Conservation (phyloP, 2,888 invertebrate species). For the Bellardia pandia region DNA sequence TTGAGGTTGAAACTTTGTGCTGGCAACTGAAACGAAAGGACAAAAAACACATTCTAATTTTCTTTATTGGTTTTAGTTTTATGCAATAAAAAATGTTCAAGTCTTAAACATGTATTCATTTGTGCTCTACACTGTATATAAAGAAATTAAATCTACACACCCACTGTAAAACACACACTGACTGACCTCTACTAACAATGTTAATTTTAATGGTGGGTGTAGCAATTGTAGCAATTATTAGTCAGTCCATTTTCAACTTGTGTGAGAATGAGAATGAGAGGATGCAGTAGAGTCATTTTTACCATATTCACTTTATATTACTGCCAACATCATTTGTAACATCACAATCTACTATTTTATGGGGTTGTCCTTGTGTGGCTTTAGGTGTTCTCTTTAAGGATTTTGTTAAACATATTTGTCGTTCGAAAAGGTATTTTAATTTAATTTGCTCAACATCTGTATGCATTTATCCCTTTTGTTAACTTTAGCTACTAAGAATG, state of each 20-base stretch:
- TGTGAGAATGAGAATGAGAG: neutral
- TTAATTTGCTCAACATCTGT: slow-evolving; percentile 51
- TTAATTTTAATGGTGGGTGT: slow-evolving; percentile 55
- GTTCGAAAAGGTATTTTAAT: slow-evolving; percentile 57
- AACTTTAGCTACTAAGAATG: neutral
- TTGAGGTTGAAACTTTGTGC: too few species aligned
- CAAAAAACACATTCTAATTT: too few species aligned
- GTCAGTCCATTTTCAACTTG: slow-evolving; percentile 13
- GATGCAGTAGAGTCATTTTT: slow-evolving; percentile 11
- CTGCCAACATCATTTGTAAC: neutral
- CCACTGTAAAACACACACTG: neutral
- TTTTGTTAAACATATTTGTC: slow-evolving; percentile 20
- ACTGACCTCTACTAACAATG: slow-evolving; percentile 4
- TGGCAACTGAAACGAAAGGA: too few species aligned
- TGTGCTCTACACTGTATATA: neutral
- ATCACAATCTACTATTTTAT: neutral
- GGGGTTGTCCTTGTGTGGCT: neutral
- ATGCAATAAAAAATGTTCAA: too few species aligned
- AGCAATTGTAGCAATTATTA: slow-evolving; percentile 63
- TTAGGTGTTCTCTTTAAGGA: neutral
- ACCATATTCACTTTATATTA: neutral
- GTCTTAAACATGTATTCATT: too few species aligned
- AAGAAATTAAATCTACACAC: slow-evolving; percentile 3
- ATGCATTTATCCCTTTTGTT: slow-evolving; percentile 15
- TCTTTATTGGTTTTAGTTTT: too few species aligned